Evolutionary conservation across 2,113 vertebrate genomes (phyloP).

Genomic region (Cygnus buccinator): DNA sequence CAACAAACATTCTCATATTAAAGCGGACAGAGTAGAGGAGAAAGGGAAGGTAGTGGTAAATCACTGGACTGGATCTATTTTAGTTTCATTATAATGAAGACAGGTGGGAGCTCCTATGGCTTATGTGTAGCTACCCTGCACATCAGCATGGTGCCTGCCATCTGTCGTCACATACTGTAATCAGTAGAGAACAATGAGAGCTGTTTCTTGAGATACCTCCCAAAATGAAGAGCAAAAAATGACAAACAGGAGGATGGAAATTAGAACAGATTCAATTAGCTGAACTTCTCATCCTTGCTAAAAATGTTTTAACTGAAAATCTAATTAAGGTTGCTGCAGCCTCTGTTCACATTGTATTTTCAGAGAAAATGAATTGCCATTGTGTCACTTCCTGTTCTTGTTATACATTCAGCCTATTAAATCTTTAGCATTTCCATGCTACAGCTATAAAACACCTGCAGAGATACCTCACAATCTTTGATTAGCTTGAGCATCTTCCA

Average conservation of each 20-base stretch:
- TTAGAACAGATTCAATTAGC: constrained; percentile 39
- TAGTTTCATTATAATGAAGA: constrained; percentile 15
- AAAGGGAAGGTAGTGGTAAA: background rate
- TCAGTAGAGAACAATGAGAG: constrained; percentile 7
- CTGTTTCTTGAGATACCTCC: background rate
- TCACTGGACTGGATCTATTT: constrained; percentile 22
- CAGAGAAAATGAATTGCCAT: constrained; percentile 36
- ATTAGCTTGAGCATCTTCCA: background rate
- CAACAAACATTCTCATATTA: background rate
- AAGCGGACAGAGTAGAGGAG: background rate
- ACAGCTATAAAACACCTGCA: constrained; percentile 3
- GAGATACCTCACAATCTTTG: background rate
- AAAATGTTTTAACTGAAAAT: constrained; percentile 39
- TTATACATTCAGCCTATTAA: constrained; percentile 10
- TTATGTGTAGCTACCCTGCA: background rate
- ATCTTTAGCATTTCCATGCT: background rate
- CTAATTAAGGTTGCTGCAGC: constrained; percentile 1
- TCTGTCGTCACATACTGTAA: constrained; percentile 16
- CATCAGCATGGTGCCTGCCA: constrained; percentile 34
- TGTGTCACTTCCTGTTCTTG: constrained; percentile 38
- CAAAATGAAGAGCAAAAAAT: background rate
- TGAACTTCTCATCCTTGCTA: constrained; percentile 22
- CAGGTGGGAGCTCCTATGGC: constrained; percentile 21
- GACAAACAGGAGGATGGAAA: constrained; percentile 40
- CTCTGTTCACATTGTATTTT: background rate